Evolutionary conservation across 2,888 invertebrate species (phyloP).

Genomic region (Epicampocera succincta): DNA sequence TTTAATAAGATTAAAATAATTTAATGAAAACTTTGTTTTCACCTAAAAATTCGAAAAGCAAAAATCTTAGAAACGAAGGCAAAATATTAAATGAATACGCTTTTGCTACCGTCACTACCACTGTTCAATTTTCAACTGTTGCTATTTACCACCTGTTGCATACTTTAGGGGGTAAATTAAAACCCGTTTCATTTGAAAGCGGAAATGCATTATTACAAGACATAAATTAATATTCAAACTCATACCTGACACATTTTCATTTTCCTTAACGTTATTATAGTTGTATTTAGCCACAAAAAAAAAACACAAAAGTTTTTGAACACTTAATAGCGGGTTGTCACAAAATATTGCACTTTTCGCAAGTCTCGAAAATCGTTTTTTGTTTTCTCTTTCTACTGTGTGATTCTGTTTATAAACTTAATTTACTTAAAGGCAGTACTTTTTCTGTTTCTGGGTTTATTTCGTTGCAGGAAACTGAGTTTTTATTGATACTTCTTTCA

Average conservation of each 20-base stretch:
- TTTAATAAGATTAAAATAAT: no score
- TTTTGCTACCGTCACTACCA: background rate
- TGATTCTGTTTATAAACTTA: slow-evolving; percentile 13
- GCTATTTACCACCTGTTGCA: slow-evolving; percentile 59
- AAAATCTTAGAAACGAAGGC: no score
- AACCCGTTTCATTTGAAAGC: background rate
- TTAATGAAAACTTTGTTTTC: no score
- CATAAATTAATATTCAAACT: background rate
- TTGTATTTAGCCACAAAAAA: no score
- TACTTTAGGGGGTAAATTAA: slow-evolving; percentile 47
- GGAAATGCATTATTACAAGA: slow-evolving; percentile 33
- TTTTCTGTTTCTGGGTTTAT: no score
- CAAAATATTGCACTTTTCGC: slow-evolving; percentile 36
- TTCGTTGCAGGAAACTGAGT: slow-evolving; percentile 16
- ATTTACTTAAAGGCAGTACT: slow-evolving; percentile 35
- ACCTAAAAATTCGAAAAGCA: no score
- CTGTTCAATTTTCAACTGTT: slow-evolving; percentile 14
- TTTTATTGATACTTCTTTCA: slow-evolving; percentile 60
- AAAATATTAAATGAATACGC: background rate
- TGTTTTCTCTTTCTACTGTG: background rate
- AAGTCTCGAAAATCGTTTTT: background rate
- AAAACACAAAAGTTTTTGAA: background rate
- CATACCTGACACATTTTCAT: slow-evolving; percentile 58
- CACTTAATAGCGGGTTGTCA: slow-evolving; percentile 9
- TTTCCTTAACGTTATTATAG: background rate